Evolutionary conservation across 2,797 vertebrate genomes (phyloP).

Genomic region (Simalia tracyae): DNA sequence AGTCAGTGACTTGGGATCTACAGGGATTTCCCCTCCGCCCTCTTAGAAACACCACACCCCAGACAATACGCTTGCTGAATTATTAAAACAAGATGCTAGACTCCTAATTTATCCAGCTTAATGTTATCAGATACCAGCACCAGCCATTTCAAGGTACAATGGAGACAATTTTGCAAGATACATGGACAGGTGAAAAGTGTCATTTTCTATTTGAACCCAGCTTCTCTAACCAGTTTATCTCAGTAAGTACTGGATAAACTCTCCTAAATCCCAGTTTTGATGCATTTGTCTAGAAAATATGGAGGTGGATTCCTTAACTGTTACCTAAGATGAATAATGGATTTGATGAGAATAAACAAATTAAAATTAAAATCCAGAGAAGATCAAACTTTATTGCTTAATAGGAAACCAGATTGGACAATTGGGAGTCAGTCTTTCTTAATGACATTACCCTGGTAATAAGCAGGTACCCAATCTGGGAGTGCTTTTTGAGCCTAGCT

Average conservation of each 20-base stretch:
- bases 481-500: background rate
- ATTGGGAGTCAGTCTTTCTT: background rate
- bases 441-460: background rate
- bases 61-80: background rate
- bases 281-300: background rate
- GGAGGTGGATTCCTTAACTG: background rate
- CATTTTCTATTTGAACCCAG: background rate
- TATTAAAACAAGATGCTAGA: constrained; percentile 16
- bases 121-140: background rate
- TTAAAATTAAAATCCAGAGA: background rate
- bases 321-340: background rate
- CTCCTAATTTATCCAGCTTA: background rate
- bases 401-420: background rate
- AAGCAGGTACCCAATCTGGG: background rate
- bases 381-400: background rate
- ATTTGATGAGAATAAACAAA: background rate
- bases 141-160: background rate
- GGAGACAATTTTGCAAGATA: background rate
- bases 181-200: background rate
- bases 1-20: constrained; percentile 8
- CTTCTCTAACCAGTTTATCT: background rate
- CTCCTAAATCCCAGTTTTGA: background rate
- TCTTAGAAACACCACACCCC: constrained; percentile 13
- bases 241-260: background rate
- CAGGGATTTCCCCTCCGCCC: background rate